A percentile compares a stretch with the other conserved stretches of the same genome.
phyloP scores from a whole-genome alignment of 2,797 vertebrate species.

The Esox masquinongy region DNA sequence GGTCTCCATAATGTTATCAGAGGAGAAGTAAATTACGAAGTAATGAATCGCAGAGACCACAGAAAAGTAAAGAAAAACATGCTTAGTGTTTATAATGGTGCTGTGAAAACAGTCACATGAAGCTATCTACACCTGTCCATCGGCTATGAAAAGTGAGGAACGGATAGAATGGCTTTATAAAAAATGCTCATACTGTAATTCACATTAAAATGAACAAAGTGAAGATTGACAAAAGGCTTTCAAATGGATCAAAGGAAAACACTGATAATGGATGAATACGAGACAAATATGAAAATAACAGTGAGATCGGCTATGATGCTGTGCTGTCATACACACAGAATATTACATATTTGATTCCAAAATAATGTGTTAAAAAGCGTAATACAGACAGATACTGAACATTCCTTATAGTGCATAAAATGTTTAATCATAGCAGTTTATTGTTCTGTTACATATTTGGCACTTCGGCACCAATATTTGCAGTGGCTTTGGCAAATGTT shows the following conservation, averaged over 20 bases:
- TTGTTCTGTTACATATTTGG: not conserved
- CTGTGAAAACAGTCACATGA: slow-evolving; percentile 20
- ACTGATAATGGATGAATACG: slow-evolving; percentile 22
- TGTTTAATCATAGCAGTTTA: not conserved
- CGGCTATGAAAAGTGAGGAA: slow-evolving; percentile 32
- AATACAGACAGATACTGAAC: not conserved
- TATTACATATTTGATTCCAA: slow-evolving; percentile 4
- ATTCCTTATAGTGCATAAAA: not conserved
- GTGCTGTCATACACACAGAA: slow-evolving; percentile 16
- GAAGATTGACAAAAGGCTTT: slow-evolving; percentile 40
- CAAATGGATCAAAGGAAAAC: slow-evolving; percentile 19
- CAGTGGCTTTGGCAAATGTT: not conserved
- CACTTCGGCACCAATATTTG: not conserved
- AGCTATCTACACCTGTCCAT: slow-evolving; percentile 21
- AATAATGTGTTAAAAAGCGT: not conserved
- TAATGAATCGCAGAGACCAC: not conserved
- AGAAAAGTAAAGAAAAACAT: not conserved
- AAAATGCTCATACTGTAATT: slow-evolving; percentile 4
- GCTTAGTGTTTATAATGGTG: slow-evolving; percentile 18
- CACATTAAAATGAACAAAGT: slow-evolving; percentile 36
- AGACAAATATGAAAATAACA: slow-evolving; percentile 37
- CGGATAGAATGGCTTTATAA: slow-evolving; percentile 19
- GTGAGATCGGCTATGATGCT: slow-evolving; percentile 30
- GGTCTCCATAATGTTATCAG: slow-evolving; percentile 44
- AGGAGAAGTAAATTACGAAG: slow-evolving; percentile 21